A percentile compares a stretch with the other conserved stretches of the same genome.
Conservation (phyloP, 1,140 invertebrate species). For the Neodiprion virginianus region DNA sequence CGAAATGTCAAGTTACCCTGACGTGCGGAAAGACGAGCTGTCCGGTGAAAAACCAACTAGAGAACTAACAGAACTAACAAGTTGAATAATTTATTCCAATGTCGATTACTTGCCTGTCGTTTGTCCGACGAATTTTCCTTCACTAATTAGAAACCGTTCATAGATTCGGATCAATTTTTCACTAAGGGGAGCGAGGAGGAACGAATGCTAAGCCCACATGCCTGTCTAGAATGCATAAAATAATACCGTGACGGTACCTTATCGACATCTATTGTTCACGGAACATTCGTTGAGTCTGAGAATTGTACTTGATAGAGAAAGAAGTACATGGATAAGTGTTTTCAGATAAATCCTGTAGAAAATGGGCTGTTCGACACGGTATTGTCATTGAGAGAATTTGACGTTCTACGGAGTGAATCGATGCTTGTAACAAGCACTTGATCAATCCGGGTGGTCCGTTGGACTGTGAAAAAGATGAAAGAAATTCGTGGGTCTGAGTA, state of each 20-base stretch:
- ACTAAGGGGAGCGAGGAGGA: not conserved
- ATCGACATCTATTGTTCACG: not conserved
- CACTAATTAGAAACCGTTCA: not conserved
- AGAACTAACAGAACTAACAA: not conserved
- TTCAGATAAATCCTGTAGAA: not conserved
- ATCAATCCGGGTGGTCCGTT: conserved; percentile 1
- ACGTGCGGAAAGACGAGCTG: not conserved
- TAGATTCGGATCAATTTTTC: not conserved
- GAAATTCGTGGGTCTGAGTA: not conserved
- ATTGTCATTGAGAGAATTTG: too few relatives aligned
- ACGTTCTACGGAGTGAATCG: too few relatives aligned
- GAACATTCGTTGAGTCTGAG: not conserved
- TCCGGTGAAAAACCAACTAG: not conserved
- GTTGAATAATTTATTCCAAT: not conserved
- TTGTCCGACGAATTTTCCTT: not conserved
- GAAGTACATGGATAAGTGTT: not conserved
- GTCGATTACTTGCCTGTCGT: not conserved
- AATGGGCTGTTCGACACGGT: not conserved
- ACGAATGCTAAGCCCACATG: not conserved
- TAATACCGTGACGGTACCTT: not conserved
- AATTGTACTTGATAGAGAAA: not conserved
- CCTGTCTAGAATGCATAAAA: not conserved
- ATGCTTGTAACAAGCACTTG: not conserved
- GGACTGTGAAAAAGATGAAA: not conserved
- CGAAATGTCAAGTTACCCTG: not conserved